Conservation (phyloP, 1,140 invertebrate genomes). For the Coenobita brevimanus region DNA sequence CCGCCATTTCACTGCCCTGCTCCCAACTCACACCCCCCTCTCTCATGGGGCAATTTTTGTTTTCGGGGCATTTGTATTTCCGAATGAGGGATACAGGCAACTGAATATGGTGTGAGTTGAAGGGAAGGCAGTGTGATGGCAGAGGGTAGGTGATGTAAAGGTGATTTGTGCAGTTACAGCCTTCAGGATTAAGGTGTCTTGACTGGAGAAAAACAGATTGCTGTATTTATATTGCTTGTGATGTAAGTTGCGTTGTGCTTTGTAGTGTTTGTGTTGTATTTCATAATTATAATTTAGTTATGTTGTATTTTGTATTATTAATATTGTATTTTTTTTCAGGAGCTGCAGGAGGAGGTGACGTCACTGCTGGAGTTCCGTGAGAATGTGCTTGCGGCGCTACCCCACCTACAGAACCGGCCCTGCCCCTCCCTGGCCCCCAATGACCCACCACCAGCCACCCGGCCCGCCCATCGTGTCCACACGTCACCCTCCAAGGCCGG, state of each 20-base stretch:
- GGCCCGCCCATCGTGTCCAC: slow-evolving; percentile 71
- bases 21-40: no score
- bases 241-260: neutral
- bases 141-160: no score
- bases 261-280: neutral
- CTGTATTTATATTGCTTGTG: no score
- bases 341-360: slow-evolving; percentile 92
- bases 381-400: slow-evolving; percentile 92
- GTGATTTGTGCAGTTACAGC: no score
- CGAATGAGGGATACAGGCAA: no score
- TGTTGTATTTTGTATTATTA: neutral
- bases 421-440: slow-evolving; percentile 70
- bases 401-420: slow-evolving; percentile 80
- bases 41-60: no score
- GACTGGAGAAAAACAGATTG: no score
- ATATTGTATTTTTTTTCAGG: slow-evolving; percentile 74
- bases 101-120: no score
- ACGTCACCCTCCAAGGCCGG: slow-evolving; percentile 30
- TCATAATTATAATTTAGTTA: neutral
- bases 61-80: no score
- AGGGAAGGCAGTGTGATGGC: no score
- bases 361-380: slow-evolving; percentile 90
- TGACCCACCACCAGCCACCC: slow-evolving; percentile 71
- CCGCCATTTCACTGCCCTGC: no score
- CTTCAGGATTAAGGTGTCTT: no score